Evolutionary conservation across 2,888 invertebrate genomes (phyloP).

Genomic region (Micoletzkya japonica): DNA sequence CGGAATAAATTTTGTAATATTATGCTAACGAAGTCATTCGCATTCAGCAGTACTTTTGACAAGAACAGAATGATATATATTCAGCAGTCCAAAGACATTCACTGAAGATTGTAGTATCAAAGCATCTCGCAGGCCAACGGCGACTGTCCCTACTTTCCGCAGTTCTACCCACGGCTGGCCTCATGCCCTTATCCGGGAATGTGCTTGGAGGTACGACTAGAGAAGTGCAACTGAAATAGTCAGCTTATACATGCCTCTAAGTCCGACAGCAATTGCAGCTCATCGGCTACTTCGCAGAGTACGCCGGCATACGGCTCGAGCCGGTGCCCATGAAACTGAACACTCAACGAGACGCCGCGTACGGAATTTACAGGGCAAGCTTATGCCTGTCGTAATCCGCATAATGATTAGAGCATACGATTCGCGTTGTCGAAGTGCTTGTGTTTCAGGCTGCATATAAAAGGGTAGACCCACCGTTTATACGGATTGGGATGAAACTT

Average conservation of each 20-base stretch:
- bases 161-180: background rate
- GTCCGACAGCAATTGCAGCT: background rate
- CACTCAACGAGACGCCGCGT: background rate
- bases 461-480: too few species aligned
- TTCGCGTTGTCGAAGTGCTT: too few species aligned
- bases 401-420: background rate
- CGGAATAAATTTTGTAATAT: too few species aligned
- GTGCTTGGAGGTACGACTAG: background rate
- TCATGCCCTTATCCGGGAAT: constrained; percentile 11
- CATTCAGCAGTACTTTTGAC: too few species aligned
- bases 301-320: background rate
- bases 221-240: background rate
- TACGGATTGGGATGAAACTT: too few species aligned
- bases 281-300: constrained; percentile 11
- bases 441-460: too few species aligned
- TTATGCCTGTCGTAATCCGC: background rate
- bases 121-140: constrained; percentile 1
- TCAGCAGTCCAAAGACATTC: too few species aligned
- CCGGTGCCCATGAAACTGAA: background rate
- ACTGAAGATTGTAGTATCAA: background rate
- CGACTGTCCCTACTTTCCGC: constrained; percentile 10
- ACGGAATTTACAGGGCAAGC: background rate
- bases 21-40: too few species aligned
- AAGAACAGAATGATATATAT: too few species aligned
- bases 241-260: background rate